A percentile compares a stretch with the other conserved stretches of the same genome.
Conservation (phyloP, 2,113 vertebrate genomes). For the Prunella fulvescens region DNA sequence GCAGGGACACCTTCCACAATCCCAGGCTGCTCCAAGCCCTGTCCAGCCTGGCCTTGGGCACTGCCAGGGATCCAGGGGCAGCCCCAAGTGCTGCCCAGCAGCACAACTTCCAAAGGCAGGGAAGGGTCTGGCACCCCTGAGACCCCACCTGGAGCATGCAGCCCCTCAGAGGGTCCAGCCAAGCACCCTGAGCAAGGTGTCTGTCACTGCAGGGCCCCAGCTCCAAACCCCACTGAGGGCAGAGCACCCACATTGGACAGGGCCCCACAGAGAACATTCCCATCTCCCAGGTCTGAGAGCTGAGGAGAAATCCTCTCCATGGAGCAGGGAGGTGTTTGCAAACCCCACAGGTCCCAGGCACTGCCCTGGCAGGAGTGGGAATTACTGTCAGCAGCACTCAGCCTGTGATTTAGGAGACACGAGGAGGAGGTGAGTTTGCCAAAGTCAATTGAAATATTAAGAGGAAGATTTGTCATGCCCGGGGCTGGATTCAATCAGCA, state of each 20-base stretch:
- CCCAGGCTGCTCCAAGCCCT: neutral
- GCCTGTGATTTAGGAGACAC: slow-evolving; percentile 26
- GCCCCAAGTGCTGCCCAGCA: neutral
- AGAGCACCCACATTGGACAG: neutral
- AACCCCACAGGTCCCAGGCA: slow-evolving; percentile 20
- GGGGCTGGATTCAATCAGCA: slow-evolving; percentile 36
- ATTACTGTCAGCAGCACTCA: slow-evolving; percentile 44
- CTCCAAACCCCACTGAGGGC: neutral
- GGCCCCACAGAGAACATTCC: neutral
- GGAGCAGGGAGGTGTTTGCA: neutral
- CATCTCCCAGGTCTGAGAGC: neutral
- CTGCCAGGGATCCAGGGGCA: neutral
- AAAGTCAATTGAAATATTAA: slow-evolving; percentile 50
- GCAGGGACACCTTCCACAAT: neutral
- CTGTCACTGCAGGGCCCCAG: neutral
- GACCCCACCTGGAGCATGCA: neutral
- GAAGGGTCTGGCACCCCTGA: neutral
- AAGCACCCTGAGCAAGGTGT: fast-evolving
- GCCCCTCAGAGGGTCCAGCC: neutral
- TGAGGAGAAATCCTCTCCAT: neutral
- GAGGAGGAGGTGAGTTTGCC: neutral
- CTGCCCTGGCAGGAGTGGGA: slow-evolving; percentile 25
- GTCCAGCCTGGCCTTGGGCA: neutral
- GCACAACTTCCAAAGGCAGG: neutral
- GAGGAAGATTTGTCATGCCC: slow-evolving; percentile 34